phyloP scores from a whole-genome alignment of 2,113 vertebrate species.

The Scolopax mira region DNA sequence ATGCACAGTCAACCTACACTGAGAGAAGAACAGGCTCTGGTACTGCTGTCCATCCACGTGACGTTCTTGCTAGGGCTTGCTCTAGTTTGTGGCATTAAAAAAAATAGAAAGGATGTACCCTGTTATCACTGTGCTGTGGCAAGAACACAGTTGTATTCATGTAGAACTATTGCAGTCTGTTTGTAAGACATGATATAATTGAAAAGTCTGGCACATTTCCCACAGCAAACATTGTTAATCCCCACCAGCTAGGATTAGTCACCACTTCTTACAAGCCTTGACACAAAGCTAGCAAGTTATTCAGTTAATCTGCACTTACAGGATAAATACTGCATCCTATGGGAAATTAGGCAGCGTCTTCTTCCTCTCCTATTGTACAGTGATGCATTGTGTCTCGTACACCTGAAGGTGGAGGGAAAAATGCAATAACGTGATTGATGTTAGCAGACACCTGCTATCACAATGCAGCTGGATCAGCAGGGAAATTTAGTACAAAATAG shows the following conservation, averaged over 20 bases:
- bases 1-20: neutral
- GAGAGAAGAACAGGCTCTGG: neutral
- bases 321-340: constrained; percentile 62
- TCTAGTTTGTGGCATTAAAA: neutral
- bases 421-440: constrained; percentile 35
- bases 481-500: neutral
- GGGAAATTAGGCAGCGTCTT: constrained; percentile 39
- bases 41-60: neutral
- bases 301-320: constrained; percentile 54
- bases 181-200: constrained; percentile 53
- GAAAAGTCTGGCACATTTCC: constrained; percentile 62
- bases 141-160: neutral
- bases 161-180: neutral
- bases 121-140: neutral
- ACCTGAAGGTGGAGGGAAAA: constrained; percentile 13
- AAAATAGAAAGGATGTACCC: neutral
- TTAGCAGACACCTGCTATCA: neutral
- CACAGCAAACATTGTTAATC: constrained; percentile 64
- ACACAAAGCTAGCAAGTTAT: constrained; percentile 66
- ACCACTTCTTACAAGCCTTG: constrained; percentile 61
- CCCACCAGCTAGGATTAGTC: constrained; percentile 67
- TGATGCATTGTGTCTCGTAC: neutral
- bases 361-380: neutral
- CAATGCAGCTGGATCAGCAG: constrained; percentile 19
- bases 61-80: neutral